Base-by-base conservation (phyloP, 1,140 invertebrate species). In the Propsilocerus akamusi region DNA sequence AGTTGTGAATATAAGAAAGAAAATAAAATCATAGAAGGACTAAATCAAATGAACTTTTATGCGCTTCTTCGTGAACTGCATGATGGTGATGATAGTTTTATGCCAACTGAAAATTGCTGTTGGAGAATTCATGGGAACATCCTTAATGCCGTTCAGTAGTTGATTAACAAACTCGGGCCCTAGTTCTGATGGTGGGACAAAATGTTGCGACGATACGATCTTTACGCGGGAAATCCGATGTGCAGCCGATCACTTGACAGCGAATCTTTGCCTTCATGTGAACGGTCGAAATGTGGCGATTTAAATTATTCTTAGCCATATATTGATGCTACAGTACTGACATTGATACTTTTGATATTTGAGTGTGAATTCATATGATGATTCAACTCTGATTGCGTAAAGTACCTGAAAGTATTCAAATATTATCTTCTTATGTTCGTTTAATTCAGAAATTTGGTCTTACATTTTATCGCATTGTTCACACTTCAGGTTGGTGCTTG, bases 391-490 rank as follows among this genome's bases (percentile, higher is more conserved):
- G 34, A 41, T 41, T 41, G 34, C 17, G 34, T 41, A 41, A 41
- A 41, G 14, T 41, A 41, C 34, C 34, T 41, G 14, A 12, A 37
- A 37, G n/a, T 17, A 12, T 37, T 17, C 6, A 37, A 14, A 4
- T 12, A 30, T 17, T 6, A 14, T 17, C 14, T 37, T 37, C 14
- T 17, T 14, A 12, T 14, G 6, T 7, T 37, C 3, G 2, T 17
- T 7, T 37, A 2, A 17, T 6, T 37, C 2, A 37, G 14, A 14
- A 17, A 17, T 37, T 37, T 7, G 14, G 5, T 7, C 14, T 7
- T 41, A 41, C 34, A 41, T 41, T 41, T 41, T 41, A 10, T 41
- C 34, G 17, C 34, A 41, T 41, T 41, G 34, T 41, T 41, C 34
- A 41, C 34, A 41, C 22, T 41, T 41, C 14, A 41, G 5, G 34